Base-by-base conservation (phyloP, 2,797 vertebrate genomes). In the Schizothorax lantsangensis region DNA sequence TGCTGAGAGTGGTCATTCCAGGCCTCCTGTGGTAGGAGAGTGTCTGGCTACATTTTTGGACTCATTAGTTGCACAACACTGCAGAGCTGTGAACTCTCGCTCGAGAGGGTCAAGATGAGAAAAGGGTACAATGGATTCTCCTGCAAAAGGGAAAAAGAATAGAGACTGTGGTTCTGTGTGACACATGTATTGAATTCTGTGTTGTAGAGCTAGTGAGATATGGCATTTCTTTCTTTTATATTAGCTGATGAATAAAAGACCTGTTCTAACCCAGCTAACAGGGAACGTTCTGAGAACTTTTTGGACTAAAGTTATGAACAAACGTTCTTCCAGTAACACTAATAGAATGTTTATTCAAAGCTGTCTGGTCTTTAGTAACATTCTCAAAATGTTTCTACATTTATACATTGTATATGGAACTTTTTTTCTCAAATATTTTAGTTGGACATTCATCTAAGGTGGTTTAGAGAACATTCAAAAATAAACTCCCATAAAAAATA, bases 41-140 rank as follows among this genome's bases (percentile, higher is more conserved):
- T 89, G 92, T 90, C 90, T 92, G 90, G 88, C 89, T 92, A 88
- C 84, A 88, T 93, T 93, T 94, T 94, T 91, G 89, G 89, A 93
- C 89, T 94, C 93, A 95, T 95, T 95, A 95, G 86, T 81, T 81
- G 69, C 71, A 90, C 68, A 86, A 88, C 84, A 89, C 88, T 87
- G 89, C 83, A 81, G 85, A 95, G 89, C 52, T 54, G 89, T 89
- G 80, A 84, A 84, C 77, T 87, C 90, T 90, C 85, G 84, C 89
- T 89, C 86, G 90, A 91, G 88, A 73, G 79, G 92, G 88, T 92
- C 90, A 93, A 87, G 86, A 81, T 83, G 30, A 49, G 26, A 43
- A 87, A 85, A 74, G 64, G 43, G 68, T 74, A 85, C 66, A 79
- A 57, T 83, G 69, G 79, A 83, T 54, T 86, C 89, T 68, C 23